Conservation (phyloP, 2,888 invertebrate genomes). For the Gerris lacustris region DNA sequence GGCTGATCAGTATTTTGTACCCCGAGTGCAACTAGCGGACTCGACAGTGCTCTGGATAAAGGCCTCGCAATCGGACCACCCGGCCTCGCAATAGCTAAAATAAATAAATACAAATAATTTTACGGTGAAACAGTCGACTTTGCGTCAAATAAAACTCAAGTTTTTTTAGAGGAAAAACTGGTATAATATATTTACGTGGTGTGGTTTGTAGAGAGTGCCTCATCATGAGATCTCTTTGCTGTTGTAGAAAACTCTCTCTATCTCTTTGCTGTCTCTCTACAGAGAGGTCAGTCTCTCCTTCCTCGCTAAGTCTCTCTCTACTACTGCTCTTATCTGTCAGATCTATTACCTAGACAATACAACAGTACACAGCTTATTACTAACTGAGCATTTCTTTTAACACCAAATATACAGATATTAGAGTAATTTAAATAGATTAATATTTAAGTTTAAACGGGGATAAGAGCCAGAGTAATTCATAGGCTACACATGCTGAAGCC, state of each 20-base stretch:
- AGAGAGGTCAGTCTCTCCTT: slow-evolving; percentile 42
- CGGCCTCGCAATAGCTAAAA: slow-evolving; percentile 35
- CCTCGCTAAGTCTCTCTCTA: slow-evolving; percentile 36
- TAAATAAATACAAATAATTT: too few relatives aligned
- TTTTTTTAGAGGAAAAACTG: too few relatives aligned
- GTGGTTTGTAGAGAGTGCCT: slow-evolving; percentile 43
- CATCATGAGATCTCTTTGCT: slow-evolving; percentile 52
- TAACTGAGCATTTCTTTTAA: too few relatives aligned
- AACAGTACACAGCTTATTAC: background rate
- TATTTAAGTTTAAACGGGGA: too few relatives aligned
- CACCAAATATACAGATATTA: too few relatives aligned
- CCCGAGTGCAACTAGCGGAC: slow-evolving; percentile 65
- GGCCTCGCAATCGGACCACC: slow-evolving; percentile 45
- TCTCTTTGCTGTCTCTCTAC: slow-evolving; percentile 43
- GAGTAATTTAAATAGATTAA: too few relatives aligned
- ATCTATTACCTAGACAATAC: slow-evolving; percentile 52
- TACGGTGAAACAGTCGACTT: too few relatives aligned
- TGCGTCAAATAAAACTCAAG: too few relatives aligned
- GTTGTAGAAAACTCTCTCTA: slow-evolving; percentile 48
- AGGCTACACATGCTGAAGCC: too few relatives aligned
- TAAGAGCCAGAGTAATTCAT: too few relatives aligned
- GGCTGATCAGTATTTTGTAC: slow-evolving; percentile 22
- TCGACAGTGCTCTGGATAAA: slow-evolving; percentile 69
- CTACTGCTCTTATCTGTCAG: slow-evolving; percentile 49
- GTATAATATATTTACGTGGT: background rate